Conservation (phyloP, 92 coral and sea anemone species). For the Pocillopora meandrina region DNA sequence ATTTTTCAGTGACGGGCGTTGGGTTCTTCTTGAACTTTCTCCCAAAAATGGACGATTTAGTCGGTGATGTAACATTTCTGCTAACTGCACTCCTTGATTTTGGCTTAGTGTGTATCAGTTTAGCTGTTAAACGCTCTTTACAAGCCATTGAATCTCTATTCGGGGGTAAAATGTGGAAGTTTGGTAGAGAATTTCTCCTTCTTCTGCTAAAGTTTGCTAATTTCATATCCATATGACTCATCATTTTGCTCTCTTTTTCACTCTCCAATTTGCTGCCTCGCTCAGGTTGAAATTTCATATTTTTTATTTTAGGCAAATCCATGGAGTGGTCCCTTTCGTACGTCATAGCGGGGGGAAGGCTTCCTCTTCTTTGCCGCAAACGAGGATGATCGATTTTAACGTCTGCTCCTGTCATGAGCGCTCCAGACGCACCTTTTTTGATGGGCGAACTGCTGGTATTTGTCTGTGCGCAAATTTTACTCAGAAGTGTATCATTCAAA, state of each 20-base stretch:
- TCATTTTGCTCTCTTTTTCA: neutral
- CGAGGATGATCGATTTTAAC: conserved; percentile 12
- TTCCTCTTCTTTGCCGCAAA: conserved; percentile 13
- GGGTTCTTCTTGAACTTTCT: conserved; percentile 14
- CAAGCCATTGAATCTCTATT: conserved; percentile 2
- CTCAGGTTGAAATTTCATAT: neutral
- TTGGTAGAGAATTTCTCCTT: conserved; percentile 48
- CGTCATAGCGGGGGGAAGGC: neutral
- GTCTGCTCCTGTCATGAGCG: neutral
- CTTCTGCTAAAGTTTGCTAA: conserved; percentile 12
- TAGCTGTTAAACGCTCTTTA: conserved; percentile 20
- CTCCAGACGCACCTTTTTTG: neutral
- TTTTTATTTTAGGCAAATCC: conserved; percentile 2
- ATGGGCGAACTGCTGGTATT: neutral
- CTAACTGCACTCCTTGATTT: neutral
- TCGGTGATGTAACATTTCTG: neutral
- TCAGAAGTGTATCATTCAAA: neutral
- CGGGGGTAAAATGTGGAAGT: conserved; percentile 7
- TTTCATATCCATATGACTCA: neutral
- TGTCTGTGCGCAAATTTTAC: conserved; percentile 1
- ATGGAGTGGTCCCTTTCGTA: neutral
- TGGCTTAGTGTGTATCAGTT: neutral
- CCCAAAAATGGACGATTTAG: neutral
- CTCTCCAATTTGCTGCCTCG: neutral
- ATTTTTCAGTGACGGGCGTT: conserved; percentile 6